Base-by-base conservation (phyloP, 2,888 invertebrate species). In the Hylaea fasciaria region DNA sequence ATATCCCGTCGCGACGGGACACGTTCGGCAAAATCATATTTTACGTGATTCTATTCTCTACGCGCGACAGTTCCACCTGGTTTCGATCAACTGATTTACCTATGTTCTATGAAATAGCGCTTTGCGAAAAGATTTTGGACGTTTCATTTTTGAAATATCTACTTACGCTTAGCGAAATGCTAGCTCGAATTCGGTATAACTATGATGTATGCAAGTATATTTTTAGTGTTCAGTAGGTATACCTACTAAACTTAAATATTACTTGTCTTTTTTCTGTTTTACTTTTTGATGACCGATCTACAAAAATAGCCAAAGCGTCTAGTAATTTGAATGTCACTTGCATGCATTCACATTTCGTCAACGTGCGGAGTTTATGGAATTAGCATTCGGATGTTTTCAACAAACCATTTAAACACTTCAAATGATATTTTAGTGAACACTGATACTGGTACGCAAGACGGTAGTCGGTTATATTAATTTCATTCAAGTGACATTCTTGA, bases 21-120 rank as follows among this genome's bases (percentile, higher is more conserved):
- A 87, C 87, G 87, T 87, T 86, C 87, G 83, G 83, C 82, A 76
- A 85, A 87, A 87, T 87, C 86, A 88, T 88, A 88, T 88, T 87
- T 86, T 88, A 88, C 88, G 88, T 88, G 88, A 87, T 86, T 83
- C 85, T 78, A 86, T 87, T 86, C 81, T 76, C 72, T 61, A 65
- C 63, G 64, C 65, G 69, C 40, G 54, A 50, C 60, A 54, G 44
- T 40, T 22, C 35, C 12, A 62, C 52, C 56, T 51, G 41, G 43
- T 63, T 68, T 64, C 66, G 57, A 70, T 69, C 22, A 28, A 28
- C n/a, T 22, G 40, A 28, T 40, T 40, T 50, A 65, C 66, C 62
- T 68, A 62, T 62, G 60, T 63, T 48, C 37, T 48, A 40, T 40
- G 40, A 39, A n/a, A 39, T n/a, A 48, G 39, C 22, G 10, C 17